Evolutionary conservation across 1,140 invertebrate genomes (phyloP).

Genomic region (Piezodorus guildinii): DNA sequence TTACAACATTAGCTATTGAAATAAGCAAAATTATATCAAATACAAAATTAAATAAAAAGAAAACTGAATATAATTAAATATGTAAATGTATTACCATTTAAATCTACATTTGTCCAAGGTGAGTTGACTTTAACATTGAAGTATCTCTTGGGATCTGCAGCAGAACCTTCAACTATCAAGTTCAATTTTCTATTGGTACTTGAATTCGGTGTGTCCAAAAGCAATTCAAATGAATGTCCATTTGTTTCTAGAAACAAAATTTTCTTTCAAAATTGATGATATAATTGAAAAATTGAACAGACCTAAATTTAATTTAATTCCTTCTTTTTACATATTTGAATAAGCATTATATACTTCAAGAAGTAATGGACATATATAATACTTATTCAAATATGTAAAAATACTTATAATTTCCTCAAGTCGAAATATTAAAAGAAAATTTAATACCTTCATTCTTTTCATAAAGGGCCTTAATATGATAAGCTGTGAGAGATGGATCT

Average conservation of each 20-base stretch:
- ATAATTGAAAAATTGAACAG: too few relatives aligned
- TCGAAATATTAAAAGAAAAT: too few relatives aligned
- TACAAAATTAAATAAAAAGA: background rate
- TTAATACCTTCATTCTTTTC: slow-evolving; percentile 27
- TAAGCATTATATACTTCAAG: too few relatives aligned
- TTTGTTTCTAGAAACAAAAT: background rate
- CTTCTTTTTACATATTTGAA: too few relatives aligned
- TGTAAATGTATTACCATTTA: slow-evolving; percentile 37
- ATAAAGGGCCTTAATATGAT: slow-evolving; percentile 43
- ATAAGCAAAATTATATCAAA: background rate
- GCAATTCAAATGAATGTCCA: slow-evolving; percentile 13
- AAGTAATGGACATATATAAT: too few relatives aligned
- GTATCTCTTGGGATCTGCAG: slow-evolving; percentile 38
- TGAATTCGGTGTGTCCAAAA: slow-evolving; percentile 56
- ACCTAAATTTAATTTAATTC: too few relatives aligned
- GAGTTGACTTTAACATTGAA: slow-evolving; percentile 43
- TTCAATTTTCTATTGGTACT: slow-evolving; percentile 46
- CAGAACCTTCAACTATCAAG: slow-evolving; percentile 38
- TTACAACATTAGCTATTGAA: slow-evolving; percentile 34
- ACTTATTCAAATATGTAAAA: too few relatives aligned
- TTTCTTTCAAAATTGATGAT: too few relatives aligned
- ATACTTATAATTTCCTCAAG: too few relatives aligned
- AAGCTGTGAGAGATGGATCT: slow-evolving; percentile 42
- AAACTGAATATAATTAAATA: slow-evolving; percentile 3
- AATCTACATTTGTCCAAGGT: slow-evolving; percentile 42